These are phyloP conservation scores for Hipposideros larvatus DNA, from an alignment of 2,797 vertebrate species.

Conservation along the genomic window DNA sequence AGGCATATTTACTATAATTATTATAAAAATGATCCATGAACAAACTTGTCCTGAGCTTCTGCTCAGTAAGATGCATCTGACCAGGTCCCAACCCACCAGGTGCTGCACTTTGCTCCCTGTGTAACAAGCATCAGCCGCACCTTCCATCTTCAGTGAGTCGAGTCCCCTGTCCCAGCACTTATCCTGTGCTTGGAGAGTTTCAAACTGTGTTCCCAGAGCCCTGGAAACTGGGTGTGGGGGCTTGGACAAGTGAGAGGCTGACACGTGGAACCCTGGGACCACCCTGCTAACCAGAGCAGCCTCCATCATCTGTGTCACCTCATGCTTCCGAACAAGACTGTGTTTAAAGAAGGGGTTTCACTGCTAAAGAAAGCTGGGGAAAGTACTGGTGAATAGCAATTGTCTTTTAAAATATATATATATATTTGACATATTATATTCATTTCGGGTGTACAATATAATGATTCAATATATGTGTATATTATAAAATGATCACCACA, in stretches of 20 bases:
- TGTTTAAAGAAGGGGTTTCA: neutral
- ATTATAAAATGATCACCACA: neutral
- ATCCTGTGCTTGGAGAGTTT: neutral
- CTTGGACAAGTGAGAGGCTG: neutral
- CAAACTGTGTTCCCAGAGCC: neutral
- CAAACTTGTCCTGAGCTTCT: neutral
- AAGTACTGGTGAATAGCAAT: neutral
- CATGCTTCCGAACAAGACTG: neutral
- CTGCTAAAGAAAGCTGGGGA: neutral
- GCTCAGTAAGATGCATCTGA: neutral
- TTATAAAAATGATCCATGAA: neutral
- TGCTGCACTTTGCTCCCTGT: neutral
- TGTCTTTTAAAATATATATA: neutral
- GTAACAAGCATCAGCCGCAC: neutral
- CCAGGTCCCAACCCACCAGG: neutral
- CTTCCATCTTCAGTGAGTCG: neutral
- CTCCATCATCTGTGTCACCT: neutral
- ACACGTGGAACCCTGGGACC: neutral
- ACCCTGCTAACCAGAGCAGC: neutral
- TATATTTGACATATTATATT: neutral
- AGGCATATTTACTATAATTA: neutral
- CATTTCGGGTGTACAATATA: neutral
- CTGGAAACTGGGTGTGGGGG: neutral
- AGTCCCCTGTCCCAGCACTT: neutral
- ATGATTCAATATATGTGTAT: neutral